Percentiles rank a stretch among this genome's conserved stretches.
Evolutionary conservation across 2,797 vertebrate genomes (phyloP).

Genomic region (Coregonus ussuriensis): DNA sequence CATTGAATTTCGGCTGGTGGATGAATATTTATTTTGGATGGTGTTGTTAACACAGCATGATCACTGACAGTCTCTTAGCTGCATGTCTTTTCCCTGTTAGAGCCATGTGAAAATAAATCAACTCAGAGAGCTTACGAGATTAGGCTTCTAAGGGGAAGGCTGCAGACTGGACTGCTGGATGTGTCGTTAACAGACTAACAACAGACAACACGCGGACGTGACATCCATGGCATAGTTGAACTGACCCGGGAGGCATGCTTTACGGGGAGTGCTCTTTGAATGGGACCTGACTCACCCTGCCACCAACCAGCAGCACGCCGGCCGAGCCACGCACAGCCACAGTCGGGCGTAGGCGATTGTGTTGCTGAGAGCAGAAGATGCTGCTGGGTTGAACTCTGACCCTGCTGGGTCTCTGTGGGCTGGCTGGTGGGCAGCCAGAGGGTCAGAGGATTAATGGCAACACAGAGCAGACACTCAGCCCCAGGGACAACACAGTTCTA

Average conservation of each 20-base stretch:
- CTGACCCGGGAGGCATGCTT: neutral
- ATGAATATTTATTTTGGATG: neutral
- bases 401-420: conserved; percentile 23
- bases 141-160: neutral
- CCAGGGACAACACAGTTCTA: conserved; percentile 49
- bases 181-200: neutral
- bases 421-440: conserved; percentile 27
- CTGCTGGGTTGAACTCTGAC: conserved; percentile 37
- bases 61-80: neutral
- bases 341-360: neutral
- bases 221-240: neutral
- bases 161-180: neutral
- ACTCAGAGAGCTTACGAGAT: neutral
- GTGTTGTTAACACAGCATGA: neutral
- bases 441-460: conserved; percentile 54
- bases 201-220: neutral
- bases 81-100: neutral
- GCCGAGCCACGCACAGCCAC: neutral
- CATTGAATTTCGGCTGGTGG: neutral
- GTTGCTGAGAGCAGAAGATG: conserved; percentile 15
- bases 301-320: neutral
- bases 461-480: conserved; percentile 41
- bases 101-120: neutral
- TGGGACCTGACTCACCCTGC: neutral
- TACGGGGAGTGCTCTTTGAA: neutral